phyloP scores from a whole-genome alignment of 2,797 vertebrate genomes.

The Premnoplex brunnescens region DNA sequence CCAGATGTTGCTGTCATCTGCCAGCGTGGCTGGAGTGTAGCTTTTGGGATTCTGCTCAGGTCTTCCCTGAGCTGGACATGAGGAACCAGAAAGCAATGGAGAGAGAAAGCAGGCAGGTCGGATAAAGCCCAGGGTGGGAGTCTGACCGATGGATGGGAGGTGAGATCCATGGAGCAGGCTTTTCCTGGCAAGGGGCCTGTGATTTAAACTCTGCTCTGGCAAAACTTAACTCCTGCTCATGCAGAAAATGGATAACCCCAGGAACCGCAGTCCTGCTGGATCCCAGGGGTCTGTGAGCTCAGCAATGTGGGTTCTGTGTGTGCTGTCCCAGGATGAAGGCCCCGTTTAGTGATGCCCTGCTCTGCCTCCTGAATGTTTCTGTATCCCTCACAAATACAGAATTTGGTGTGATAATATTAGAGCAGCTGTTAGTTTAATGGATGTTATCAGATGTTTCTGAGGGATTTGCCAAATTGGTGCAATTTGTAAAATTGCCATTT shows the following conservation, averaged over 20 bases:
- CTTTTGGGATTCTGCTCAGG: not conserved
- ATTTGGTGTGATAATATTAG: not conserved
- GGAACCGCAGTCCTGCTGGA: not conserved
- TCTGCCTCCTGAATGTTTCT: not conserved
- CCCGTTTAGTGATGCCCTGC: not conserved
- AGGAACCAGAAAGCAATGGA: not conserved
- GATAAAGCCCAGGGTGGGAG: not conserved
- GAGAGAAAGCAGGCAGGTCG: not conserved
- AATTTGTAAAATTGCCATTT: conserved; percentile 40
- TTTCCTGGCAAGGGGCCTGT: not conserved
- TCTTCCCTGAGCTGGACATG: not conserved
- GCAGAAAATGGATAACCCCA: not conserved
- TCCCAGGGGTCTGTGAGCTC: not conserved
- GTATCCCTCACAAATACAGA: not conserved
- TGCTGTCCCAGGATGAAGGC: not conserved
- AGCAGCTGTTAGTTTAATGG: conserved; percentile 16
- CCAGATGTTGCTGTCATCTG: not conserved
- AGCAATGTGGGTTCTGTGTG: not conserved
- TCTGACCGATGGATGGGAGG: not conserved
- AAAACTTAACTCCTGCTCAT: not conserved
- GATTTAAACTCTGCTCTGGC: not conserved
- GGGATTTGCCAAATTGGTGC: conserved; percentile 16
- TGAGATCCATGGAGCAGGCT: not conserved
- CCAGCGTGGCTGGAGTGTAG: not conserved
- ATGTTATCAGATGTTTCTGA: conserved; percentile 10